Evolutionary conservation across 2,888 invertebrate species (phyloP), one percentile per base, ranked within the genome.

Genomic region (Palloptera scutellata): DNA sequence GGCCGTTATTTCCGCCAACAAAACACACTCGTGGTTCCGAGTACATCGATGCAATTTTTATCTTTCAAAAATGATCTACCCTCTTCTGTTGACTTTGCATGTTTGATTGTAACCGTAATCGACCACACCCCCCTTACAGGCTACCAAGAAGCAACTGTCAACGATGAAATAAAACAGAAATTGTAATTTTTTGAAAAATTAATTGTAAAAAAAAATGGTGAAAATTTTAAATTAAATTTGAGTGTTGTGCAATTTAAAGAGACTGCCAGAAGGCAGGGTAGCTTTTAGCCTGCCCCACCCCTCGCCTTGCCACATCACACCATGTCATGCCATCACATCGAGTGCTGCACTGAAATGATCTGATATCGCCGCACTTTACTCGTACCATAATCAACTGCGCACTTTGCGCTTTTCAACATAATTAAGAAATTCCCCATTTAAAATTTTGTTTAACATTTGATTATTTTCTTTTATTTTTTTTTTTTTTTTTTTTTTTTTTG

Each of bases 381-480:
- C 30, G 6, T 30, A 30, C 30, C 48, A 48, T n/a, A 17, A 30
- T 17, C 42, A 42, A 41, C 19, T 63, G 55, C 48, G 9, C 30
- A 30, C 40, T 30, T 30, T 48, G 57, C 64, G 41, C 41, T 48
- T 43, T 57, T 64, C 48, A 48, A 57, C 48, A 19, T 64, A 64
- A 51, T 64, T 51, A 64, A 58, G 51, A 64, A 58, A 57, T 48
- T 48, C 40, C 19, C 13, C 57, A 57, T 58, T 64, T 64, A 54
- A 30, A 30, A 30, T 30, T 30, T 30, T 30, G 30, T 30, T 30
- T 30, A 30, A 30, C 30, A 30, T 62, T 55, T 54, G 19, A 64
- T 48, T 57, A 17, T 57, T 54, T 57, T 57, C 48, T 40, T 57
- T 64, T 57, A 45, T 64, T 64, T 51, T 51, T 17, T 48, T 48